Evolutionary conservation across 2,888 invertebrate genomes (phyloP), one percentile per base, ranked within the genome.

Genomic region (Cheilosia variabilis): DNA sequence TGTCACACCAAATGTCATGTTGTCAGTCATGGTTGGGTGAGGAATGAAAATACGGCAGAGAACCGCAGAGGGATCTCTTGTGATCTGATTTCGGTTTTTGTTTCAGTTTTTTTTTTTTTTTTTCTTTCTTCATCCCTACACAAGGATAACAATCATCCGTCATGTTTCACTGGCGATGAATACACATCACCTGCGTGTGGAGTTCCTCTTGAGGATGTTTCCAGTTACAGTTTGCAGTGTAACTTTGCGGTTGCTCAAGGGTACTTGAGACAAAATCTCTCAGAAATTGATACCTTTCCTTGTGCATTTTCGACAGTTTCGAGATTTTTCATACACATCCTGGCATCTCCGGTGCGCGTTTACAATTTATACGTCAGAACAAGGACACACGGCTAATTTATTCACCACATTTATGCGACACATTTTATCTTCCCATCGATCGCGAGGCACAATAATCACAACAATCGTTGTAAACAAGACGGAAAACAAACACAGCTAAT

Each of bases 1-100:
- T 86, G 86, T 86, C 86, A 86, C 86, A 86, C 76, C 86, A 86
- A 52, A 72, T 86, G 86, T 80, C 86, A 86, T 86, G 76, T 80
- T 86, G 86, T 80, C 86, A 86, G 86, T 86, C 80, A 86, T 86
- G 86, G 76, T 86, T 71, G 76, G 86, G 15, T 86, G 80, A 68
- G 52, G 71, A 72, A 80, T 63, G 22, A 77, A 76, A 76, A 86
- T 68, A 68, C 63, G 62, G 50, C 77, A 71, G 80, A 76, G 72
- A 83, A 83, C 83, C 83, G 52, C 83, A 58, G 68, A 79, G 78
- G 79, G 73, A 68, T 68, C 47, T 57, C 47, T 73, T 57, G 62
- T 69, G 78, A 77, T 83, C 73, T 71, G 63, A 75, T 81, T 68
- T 73, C 45, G 41, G 13, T 68, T 60, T 52, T 27, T 3, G 22